Evolutionary conservation across 2,113 vertebrate species (phyloP).

Genomic region (Cygnus atratus): DNA sequence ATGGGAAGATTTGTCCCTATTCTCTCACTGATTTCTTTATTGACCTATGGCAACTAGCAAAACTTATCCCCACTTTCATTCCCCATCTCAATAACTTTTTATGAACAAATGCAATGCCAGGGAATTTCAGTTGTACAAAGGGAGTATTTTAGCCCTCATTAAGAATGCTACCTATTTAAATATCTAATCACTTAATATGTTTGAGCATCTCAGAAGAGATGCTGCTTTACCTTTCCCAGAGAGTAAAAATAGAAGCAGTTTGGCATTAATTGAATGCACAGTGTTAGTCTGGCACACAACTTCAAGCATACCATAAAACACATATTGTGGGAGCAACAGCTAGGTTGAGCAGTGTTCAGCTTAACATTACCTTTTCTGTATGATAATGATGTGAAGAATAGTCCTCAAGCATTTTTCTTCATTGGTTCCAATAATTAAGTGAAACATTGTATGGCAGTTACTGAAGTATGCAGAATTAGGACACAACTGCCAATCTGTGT

Average conservation of each 20-base stretch:
- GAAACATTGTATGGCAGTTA: not conserved
- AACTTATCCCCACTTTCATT: not conserved
- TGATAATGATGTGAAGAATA: not conserved
- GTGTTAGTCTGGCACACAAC: not conserved
- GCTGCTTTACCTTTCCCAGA: not conserved
- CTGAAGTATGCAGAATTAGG: not conserved
- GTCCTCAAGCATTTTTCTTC: not conserved
- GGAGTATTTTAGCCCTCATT: not conserved
- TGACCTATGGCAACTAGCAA: not conserved
- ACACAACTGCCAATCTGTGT: not conserved
- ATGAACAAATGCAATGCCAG: not conserved
- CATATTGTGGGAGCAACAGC: not conserved
- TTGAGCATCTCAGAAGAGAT: not conserved
- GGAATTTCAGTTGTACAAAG: not conserved
- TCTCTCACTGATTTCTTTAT: not conserved
- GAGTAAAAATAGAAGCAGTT: not conserved
- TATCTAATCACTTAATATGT: not conserved
- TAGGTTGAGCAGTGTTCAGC: not conserved
- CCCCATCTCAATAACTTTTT: not conserved
- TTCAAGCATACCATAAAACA: conserved; percentile 3
- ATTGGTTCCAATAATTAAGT: conserved; percentile 7
- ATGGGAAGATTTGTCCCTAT: not conserved
- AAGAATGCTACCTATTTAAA: not conserved
- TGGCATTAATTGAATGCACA: not conserved
- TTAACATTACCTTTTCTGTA: not conserved